Percentiles rank a stretch among this genome's conserved stretches.
These are phyloP conservation scores for Tichodroma muraria DNA, from an alignment of 2,113 vertebrate species.

Conservation along the genomic window DNA sequence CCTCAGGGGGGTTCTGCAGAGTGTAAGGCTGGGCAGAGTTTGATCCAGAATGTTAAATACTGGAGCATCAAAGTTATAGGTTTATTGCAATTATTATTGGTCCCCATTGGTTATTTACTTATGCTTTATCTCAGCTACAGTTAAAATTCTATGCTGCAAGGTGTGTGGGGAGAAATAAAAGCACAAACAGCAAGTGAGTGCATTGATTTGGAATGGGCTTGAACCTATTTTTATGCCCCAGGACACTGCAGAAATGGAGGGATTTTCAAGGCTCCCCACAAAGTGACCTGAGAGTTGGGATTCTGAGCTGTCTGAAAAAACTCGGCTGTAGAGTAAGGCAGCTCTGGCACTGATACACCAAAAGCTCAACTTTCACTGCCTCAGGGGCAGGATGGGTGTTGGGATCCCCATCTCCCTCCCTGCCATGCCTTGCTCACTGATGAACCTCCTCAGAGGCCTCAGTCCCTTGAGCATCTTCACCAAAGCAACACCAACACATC, in stretches of 20 bases:
- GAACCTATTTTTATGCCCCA: not conserved
- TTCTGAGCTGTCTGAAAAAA: not conserved
- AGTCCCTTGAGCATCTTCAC: not conserved
- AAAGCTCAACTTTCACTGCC: accelerated
- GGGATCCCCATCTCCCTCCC: not conserved
- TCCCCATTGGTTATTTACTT: slow-evolving; percentile 56
- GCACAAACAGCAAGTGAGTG: slow-evolving; percentile 15
- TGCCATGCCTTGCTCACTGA: accelerated
- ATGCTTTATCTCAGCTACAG: slow-evolving; percentile 30
- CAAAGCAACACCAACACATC: not conserved
- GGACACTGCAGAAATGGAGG: not conserved
- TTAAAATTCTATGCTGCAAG: slow-evolving; percentile 31
- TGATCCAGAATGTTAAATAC: slow-evolving; percentile 60
- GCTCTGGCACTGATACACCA: not conserved
- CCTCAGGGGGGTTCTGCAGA: not conserved
- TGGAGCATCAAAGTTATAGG: slow-evolving; percentile 37
- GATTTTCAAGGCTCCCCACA: slow-evolving; percentile 1
- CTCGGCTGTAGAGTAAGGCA: not conserved
- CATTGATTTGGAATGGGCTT: slow-evolving; percentile 15
- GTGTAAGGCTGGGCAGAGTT: not conserved
- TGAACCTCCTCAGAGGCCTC: not conserved
- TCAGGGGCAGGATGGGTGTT: not conserved
- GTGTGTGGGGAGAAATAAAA: slow-evolving; percentile 42
- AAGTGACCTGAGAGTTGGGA: not conserved
- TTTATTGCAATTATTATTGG: slow-evolving; percentile 55